Conservation (phyloP, 2,888 invertebrate species). For the Willowsia nigromaculata region DNA sequence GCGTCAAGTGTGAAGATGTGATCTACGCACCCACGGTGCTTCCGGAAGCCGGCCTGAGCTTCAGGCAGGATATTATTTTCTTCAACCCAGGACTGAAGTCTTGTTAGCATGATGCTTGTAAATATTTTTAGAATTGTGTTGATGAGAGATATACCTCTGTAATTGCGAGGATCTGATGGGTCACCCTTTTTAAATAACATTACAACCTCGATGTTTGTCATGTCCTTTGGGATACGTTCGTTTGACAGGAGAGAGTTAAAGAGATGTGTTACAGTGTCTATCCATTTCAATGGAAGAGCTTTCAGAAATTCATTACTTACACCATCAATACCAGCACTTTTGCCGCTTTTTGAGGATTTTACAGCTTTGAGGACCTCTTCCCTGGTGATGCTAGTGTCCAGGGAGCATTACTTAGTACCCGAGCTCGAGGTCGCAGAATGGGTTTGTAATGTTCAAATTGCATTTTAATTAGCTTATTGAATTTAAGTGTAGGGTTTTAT, state of each 20-base stretch:
- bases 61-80: constrained; percentile 53
- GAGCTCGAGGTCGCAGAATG: too few relatives aligned
- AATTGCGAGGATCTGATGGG: constrained; percentile 49
- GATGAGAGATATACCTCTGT: constrained; percentile 63
- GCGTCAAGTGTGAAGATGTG: constrained; percentile 63
- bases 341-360: too few relatives aligned
- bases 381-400: too few relatives aligned
- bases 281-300: background rate
- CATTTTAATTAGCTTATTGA: too few relatives aligned
- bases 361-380: too few relatives aligned
- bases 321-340: too few relatives aligned
- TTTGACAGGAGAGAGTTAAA: constrained; percentile 41
- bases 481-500: too few relatives aligned
- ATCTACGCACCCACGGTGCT: constrained; percentile 51
- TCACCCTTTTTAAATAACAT: constrained; percentile 71
- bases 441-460: too few relatives aligned
- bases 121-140: constrained; percentile 60
- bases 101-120: constrained; percentile 53
- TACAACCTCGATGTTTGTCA: constrained; percentile 31
- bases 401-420: too few relatives aligned
- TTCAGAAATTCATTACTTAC: constrained; percentile 72
- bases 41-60: constrained; percentile 60
- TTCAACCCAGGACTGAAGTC: constrained; percentile 58
- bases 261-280: background rate
- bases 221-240: constrained; percentile 42